phyloP scores from a whole-genome alignment of 2,797 vertebrate species.

The Siniperca undulata region DNA sequence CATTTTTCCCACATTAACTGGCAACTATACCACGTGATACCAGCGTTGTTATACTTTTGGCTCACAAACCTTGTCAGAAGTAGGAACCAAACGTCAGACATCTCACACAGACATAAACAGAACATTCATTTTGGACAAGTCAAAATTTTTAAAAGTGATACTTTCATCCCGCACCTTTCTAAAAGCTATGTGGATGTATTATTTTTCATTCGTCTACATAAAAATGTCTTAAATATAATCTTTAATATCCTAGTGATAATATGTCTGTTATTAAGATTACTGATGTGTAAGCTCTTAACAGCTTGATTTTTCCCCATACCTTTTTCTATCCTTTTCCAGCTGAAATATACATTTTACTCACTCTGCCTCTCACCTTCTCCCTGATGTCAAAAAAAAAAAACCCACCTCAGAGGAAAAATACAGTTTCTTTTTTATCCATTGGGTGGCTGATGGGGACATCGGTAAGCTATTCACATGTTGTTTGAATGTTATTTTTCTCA shows the following conservation, averaged over 20 bases:
- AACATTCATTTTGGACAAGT: no score
- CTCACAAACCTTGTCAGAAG: no score
- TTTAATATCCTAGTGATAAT: conserved; percentile 48
- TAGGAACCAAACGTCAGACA: no score
- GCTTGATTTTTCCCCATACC: conserved; percentile 24
- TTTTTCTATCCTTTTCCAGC: conserved; percentile 29
- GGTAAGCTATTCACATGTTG: conserved; percentile 71
- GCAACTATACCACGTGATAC: no score
- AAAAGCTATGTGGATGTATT: no score
- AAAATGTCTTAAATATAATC: no score
- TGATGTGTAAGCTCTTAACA: conserved; percentile 27
- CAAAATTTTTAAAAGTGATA: no score
- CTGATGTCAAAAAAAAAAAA: conserved; percentile 52
- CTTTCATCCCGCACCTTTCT: no score
- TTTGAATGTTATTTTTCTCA: conserved; percentile 52
- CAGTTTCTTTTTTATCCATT: conserved; percentile 45
- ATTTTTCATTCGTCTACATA: no score
- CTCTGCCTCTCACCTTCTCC: conserved; percentile 38
- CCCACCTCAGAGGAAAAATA: conserved; percentile 29
- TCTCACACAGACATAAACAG: no score
- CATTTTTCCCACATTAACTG: no score
- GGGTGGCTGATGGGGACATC: conserved; percentile 43
- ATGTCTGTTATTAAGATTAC: conserved; percentile 34
- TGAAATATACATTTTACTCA: conserved; percentile 56
- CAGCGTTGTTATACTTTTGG: no score